Evolutionary conservation across 2,888 invertebrate genomes (phyloP).

Genomic region (Chrysolina americana): DNA sequence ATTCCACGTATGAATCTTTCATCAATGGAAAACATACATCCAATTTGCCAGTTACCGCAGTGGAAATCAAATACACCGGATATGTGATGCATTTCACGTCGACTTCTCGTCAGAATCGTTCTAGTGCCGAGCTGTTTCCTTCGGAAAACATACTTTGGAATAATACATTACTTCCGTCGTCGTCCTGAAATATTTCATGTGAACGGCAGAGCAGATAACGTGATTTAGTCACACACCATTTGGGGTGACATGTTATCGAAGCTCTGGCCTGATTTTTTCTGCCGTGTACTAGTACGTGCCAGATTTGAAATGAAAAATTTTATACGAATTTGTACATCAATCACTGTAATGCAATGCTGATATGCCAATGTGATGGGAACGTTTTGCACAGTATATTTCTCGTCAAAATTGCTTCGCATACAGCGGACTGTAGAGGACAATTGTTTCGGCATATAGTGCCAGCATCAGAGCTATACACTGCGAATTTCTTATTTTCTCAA

Average conservation of each 20-base stretch:
- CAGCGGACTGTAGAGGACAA: too few relatives aligned
- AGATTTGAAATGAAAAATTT: not conserved
- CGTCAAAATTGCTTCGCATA: too few relatives aligned
- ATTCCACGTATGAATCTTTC: not conserved
- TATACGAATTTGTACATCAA: not conserved
- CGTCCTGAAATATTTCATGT: conserved; percentile 4
- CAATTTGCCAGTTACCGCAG: conserved; percentile 1
- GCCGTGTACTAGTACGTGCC: not conserved
- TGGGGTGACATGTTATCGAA: not conserved
- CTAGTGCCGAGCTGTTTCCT: conserved; percentile 1
- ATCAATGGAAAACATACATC: not conserved
- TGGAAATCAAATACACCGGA: conserved; percentile 8
- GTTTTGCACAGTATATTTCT: too few relatives aligned
- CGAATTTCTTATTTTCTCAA: too few relatives aligned
- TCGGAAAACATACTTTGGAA: conserved; percentile 14
- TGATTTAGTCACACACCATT: conserved; percentile 16
- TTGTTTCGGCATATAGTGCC: too few relatives aligned
- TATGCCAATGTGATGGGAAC: too few relatives aligned
- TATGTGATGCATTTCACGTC: not conserved
- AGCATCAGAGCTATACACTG: too few relatives aligned
- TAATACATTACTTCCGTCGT: conserved; percentile 14
- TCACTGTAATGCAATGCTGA: too few relatives aligned
- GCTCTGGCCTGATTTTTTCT: conserved; percentile 9
- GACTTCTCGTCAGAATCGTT: not conserved
- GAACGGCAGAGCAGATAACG: conserved; percentile 7